These are phyloP conservation scores for Stenodema calcarata DNA, from an alignment of 2,888 invertebrate genomes.

Conservation along the genomic window DNA sequence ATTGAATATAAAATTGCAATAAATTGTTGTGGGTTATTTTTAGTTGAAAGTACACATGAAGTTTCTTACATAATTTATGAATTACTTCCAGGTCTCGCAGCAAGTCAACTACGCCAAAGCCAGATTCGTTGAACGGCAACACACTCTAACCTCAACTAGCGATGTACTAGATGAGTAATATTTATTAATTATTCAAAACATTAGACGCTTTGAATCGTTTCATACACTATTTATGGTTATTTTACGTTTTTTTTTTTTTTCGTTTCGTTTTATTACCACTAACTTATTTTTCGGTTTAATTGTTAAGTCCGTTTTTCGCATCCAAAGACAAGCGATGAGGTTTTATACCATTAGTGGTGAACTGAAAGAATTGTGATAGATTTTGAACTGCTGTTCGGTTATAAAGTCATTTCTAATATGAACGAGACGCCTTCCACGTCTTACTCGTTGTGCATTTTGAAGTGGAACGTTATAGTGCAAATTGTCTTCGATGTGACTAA, in stretches of 20 bases:
- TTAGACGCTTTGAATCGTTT: neutral
- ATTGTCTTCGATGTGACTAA: no score
- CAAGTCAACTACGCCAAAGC: conserved; percentile 90
- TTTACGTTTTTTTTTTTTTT: neutral
- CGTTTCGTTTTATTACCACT: neutral
- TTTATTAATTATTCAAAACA: neutral
- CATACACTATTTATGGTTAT: no score
- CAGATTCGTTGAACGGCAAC: conserved; percentile 80
- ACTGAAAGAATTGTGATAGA: neutral
- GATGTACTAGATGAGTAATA: conserved; percentile 42
- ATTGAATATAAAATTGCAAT: no score
- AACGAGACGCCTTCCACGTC: no score
- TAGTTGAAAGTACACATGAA: neutral
- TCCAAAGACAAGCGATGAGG: neutral
- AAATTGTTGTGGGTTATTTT: no score
- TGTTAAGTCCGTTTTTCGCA: neutral
- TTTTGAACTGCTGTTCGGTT: neutral
- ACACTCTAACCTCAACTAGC: conserved; percentile 64
- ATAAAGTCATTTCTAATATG: neutral
- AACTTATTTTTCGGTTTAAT: neutral
- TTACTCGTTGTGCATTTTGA: no score
- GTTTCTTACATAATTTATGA: conserved; percentile 34
- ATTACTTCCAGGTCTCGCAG: conserved; percentile 67
- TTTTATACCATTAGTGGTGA: neutral
- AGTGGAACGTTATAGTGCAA: no score